Evolutionary conservation across 2,113 vertebrate species (phyloP), one percentile per base, ranked within the genome.

Genomic region (Lampris megalopsis): DNA sequence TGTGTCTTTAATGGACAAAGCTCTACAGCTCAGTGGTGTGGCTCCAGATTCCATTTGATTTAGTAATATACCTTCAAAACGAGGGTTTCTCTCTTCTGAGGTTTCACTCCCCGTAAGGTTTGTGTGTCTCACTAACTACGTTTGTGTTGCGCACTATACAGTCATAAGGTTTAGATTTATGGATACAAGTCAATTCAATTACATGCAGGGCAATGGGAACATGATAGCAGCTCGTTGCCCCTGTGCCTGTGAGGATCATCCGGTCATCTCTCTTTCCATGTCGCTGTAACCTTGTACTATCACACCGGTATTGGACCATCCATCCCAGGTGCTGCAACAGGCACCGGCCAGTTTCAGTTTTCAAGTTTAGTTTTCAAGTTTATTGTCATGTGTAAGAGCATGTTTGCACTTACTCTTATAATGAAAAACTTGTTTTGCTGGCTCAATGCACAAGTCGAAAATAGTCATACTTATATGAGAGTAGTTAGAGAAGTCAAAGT

Each of bases 261-360:
- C 24, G 7, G 24, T 6, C 58, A 24, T 54, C 13, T 50, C 7
- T 64, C 9, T 69, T 36, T 43, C 53, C 50, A 3, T 37, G 11
- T 10, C 36, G 48, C 41, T 61, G 3, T 71, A 36, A 53, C 36
- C 5, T 38, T 43, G 48, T 69, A 13, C 56, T 49, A 56, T 6
- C 68, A 59, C 53, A 8, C 41, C 65, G 47, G n/a, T 42, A n/a
- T 47, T 63, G 40, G 53, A 48, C 48, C 40, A 50, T 57, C 42
- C 60, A 45, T 63, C 53, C n/a, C 10, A 13, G 50, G 8, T 11
- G 13, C 53, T 54, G 53, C 13, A 24, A 24, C 24, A 24, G 24
- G 24, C 24, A 24, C 24, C 24, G 24, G 24, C 24, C 24, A 24
- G 24, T 24, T 24, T 24, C 24, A 24, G 24, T 24, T 24, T 24